Evolutionary conservation across 2,888 invertebrate species (phyloP).

Genomic region (Stenodema calcarata): DNA sequence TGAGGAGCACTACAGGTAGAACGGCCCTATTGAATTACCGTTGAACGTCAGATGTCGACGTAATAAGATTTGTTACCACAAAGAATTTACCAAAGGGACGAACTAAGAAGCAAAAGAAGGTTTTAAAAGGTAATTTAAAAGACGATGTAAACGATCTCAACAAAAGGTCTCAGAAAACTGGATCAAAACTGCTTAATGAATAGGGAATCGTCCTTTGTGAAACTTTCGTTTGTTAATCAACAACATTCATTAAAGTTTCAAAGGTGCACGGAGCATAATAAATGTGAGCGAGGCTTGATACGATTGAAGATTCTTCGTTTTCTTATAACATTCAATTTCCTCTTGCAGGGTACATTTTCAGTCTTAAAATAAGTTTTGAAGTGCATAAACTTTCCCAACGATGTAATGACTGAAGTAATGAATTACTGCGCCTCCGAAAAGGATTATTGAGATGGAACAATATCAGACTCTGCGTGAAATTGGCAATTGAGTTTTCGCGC

Average conservation of each 20-base stretch:
- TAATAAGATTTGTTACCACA: neutral
- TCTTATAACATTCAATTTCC: neutral
- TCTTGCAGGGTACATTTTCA: neutral
- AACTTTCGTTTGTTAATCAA: conserved; percentile 2
- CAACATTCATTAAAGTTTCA: neutral
- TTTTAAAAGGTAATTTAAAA: conserved; percentile 12
- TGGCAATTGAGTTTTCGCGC: too few species aligned
- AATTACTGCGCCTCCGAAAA: neutral
- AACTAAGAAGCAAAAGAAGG: neutral
- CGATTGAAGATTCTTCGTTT: neutral
- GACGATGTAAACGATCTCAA: neutral
- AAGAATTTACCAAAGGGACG: neutral
- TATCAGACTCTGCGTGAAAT: too few species aligned
- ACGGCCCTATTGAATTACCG: neutral
- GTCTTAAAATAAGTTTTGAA: too few species aligned
- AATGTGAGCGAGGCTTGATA: neutral
- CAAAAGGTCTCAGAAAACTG: conserved; percentile 1
- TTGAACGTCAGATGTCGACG: neutral
- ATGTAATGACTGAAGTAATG: neutral
- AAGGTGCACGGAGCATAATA: neutral
- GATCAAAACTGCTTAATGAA: conserved; percentile 13
- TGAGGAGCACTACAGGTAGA: neutral
- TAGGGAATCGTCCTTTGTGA: neutral
- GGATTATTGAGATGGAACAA: neutral
- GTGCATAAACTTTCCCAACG: neutral